A percentile compares a stretch with the other conserved stretches of the same genome.
These are phyloP conservation scores for Dinoponera quadriceps DNA, from an alignment of 1,140 invertebrate genomes.

Conservation along the genomic window DNA sequence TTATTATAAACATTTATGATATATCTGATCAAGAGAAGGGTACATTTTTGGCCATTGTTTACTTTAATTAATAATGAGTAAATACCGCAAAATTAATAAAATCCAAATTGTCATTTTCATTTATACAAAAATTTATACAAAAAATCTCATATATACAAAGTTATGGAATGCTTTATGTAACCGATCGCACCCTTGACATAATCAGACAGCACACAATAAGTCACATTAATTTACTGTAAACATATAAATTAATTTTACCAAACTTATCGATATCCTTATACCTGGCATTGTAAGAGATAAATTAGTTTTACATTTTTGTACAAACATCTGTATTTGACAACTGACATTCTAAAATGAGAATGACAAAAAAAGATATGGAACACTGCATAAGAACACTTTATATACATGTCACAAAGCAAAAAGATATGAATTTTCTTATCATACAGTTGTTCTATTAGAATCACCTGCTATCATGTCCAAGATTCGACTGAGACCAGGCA, in stretches of 20 bases:
- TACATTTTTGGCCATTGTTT: slow-evolving; percentile 27
- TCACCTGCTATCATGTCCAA: slow-evolving; percentile 88
- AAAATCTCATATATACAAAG: not conserved
- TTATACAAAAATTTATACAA: not conserved
- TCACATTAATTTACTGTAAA: slow-evolving; percentile 32
- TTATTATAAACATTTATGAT: slow-evolving; percentile 49
- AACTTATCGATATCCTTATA: slow-evolving; percentile 19
- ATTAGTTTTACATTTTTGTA: slow-evolving; percentile 57
- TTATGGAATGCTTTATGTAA: slow-evolving; percentile 43
- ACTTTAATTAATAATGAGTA: slow-evolving; percentile 14
- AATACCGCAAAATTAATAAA: slow-evolving; percentile 5
- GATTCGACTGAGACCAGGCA: slow-evolving; percentile 90
- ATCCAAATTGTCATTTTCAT: not conserved
- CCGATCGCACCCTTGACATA: slow-evolving; percentile 24
- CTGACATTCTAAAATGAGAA: slow-evolving; percentile 45
- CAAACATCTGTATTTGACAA: slow-evolving; percentile 43
- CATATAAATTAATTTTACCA: slow-evolving; percentile 51
- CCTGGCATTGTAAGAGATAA: slow-evolving; percentile 13
- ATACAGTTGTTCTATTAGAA: slow-evolving; percentile 88
- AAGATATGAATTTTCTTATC: slow-evolving; percentile 72
- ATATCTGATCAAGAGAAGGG: slow-evolving; percentile 9
- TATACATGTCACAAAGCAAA: slow-evolving; percentile 77
- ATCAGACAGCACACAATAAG: slow-evolving; percentile 21
- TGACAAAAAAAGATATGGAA: slow-evolving; percentile 49
- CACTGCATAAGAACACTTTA: slow-evolving; percentile 65